Base-by-base conservation (phyloP, 1,140 invertebrate genomes). In the Leptestheria dahalacensis region DNA sequence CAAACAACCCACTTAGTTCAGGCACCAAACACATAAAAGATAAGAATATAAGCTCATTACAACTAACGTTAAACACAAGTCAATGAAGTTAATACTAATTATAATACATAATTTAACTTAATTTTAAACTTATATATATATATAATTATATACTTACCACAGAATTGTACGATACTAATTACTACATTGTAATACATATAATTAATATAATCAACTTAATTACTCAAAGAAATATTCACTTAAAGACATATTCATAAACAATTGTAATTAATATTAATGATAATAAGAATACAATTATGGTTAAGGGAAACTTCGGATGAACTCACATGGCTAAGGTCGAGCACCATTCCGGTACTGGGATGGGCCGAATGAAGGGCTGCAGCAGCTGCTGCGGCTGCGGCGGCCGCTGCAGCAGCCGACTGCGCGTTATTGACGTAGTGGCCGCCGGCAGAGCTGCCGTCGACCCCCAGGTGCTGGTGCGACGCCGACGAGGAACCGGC, bases 241-340 rank as follows among this genome's bases (percentile, higher is more conserved):
- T n/a, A n/a, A n/a, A n/a, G n/a, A n/a, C n/a, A n/a, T n/a, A n/a
- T n/a, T n/a, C n/a, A n/a, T n/a, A n/a, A n/a, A n/a, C n/a, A n/a
- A n/a, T n/a, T n/a, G n/a, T n/a, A n/a, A n/a, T n/a, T n/a, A n/a
- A n/a, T n/a, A n/a, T n/a, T n/a, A n/a, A n/a, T n/a, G n/a, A n/a
- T n/a, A n/a, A n/a, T n/a, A n/a, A n/a, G n/a, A n/a, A n/a, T n/a
- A n/a, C n/a, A n/a, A n/a, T n/a, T n/a, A n/a, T n/a, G n/a, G n/a
- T n/a, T n/a, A n/a, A 21, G 29, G 9, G 18, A 54, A 11, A n/a
- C 18, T n/a, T 21, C 3, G 24, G 15, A 54, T 24, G 28, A 25
- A 23, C 11, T 55, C 33, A 55, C 53, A 20, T 55, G 53, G 26
- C 53, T 55, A 26, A 55, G 33, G 53, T 55, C 53, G 23, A 55